A percentile compares a stretch with the other conserved stretches of the same genome.
Conservation (phyloP, 2,888 invertebrate species). For the Cantharis rufa region DNA sequence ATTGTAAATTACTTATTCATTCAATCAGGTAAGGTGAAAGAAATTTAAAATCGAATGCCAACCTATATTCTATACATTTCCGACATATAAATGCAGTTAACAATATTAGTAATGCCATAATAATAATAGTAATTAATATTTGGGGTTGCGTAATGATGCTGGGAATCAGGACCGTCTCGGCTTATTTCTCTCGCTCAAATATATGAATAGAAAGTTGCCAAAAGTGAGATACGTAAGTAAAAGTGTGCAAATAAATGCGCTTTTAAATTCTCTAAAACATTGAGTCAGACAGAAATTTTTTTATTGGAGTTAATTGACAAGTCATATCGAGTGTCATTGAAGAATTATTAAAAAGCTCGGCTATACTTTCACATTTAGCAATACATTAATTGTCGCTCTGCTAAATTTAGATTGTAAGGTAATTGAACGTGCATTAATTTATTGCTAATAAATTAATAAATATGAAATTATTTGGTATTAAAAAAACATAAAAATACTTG, state of each 20-base stretch:
- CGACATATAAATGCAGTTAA: conserved; percentile 3
- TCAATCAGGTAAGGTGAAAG: conserved; percentile 8
- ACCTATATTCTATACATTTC: no score
- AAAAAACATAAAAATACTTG: background rate
- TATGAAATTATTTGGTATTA: background rate
- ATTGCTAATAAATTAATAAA: background rate
- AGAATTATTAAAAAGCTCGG: conserved; percentile 17
- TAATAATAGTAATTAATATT: background rate
- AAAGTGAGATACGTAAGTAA: background rate
- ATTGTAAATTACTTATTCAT: conserved; percentile 1
- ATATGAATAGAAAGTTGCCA: background rate
- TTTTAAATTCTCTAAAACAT: conserved; percentile 16
- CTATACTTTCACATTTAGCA: conserved; percentile 23
- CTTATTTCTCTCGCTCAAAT: background rate
- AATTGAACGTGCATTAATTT: conserved; percentile 9
- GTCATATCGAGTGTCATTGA: conserved; percentile 23
- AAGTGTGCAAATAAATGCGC: conserved; percentile 1
- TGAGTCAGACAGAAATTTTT: conserved; percentile 19
- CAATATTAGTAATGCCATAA: background rate
- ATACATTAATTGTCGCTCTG: conserved; percentile 5
- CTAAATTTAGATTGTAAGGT: conserved; percentile 24
- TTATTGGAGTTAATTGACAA: conserved; percentile 22
- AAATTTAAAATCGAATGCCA: conserved; percentile 3
- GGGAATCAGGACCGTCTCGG: background rate
- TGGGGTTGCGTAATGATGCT: background rate